Percentiles rank a stretch among this genome's conserved stretches.
phyloP scores from a whole-genome alignment of 1,140 invertebrate genomes.

The Psix sp. region DNA sequence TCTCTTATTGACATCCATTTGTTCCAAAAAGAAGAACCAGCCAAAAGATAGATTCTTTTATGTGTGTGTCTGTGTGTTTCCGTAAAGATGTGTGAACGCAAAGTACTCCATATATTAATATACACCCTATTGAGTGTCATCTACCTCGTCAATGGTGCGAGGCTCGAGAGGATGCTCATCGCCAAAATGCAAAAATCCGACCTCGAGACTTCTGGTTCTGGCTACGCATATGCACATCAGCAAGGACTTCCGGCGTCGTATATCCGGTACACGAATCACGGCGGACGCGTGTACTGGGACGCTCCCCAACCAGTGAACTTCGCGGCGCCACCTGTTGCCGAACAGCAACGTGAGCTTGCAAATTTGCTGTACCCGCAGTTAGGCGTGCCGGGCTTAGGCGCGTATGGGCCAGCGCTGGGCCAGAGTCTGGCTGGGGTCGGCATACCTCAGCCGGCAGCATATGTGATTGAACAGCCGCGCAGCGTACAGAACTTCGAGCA shows the following conservation, averaged over 20 bases:
- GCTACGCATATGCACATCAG: conserved; percentile 70
- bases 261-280: conserved; percentile 71
- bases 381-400: not conserved
- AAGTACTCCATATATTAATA: no score
- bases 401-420: not conserved
- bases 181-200: conserved; percentile 69
- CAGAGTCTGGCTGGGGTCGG: no score
- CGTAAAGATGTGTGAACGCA: no score
- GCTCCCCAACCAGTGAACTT: conserved; percentile 62
- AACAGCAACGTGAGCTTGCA: conserved; percentile 11
- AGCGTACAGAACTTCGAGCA: no score
- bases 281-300: conserved; percentile 58
- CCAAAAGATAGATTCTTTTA: no score
- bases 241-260: conserved; percentile 66
- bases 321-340: conserved; percentile 63
- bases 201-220: conserved; percentile 67
- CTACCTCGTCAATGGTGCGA: not conserved
- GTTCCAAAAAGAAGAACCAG: no score
- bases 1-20: no score
- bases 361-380: conserved; percentile 28
- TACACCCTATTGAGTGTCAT: no score
- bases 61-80: no score
- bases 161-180: conserved; percentile 61
- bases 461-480: no score
- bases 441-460: no score